These are phyloP conservation scores for Amazona finschi DNA, from an alignment of 2,797 vertebrate genomes.

Conservation along the genomic window DNA sequence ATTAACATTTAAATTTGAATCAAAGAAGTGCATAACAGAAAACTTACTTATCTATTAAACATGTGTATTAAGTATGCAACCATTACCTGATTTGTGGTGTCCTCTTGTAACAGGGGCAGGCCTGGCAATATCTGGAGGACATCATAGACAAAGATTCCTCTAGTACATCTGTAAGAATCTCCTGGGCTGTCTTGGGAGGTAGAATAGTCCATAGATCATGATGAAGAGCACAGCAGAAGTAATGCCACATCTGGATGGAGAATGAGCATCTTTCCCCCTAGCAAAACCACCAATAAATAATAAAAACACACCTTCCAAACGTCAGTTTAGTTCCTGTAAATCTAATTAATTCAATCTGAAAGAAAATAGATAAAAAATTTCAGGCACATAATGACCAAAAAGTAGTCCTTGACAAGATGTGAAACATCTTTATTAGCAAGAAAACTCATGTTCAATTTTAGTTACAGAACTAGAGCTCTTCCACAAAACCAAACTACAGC, in stretches of 20 bases:
- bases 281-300: conserved; percentile 72
- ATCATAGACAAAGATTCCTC: conserved; percentile 85
- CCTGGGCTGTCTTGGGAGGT: conserved; percentile 81
- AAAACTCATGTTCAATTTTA: conserved; percentile 53
- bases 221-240: conserved; percentile 89
- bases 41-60: not conserved
- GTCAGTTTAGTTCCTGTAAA: conserved; percentile 56
- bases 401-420: conserved; percentile 68
- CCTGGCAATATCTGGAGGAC: conserved; percentile 86
- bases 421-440: conserved; percentile 70
- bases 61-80: not conserved
- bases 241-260: conserved; percentile 98
- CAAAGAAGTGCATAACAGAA: not conserved
- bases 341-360: conserved; percentile 75
- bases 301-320: conserved; percentile 44
- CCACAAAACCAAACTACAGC: conserved; percentile 17
- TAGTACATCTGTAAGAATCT: conserved; percentile 85
- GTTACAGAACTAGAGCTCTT: conserved; percentile 6
- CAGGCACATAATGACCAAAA: conserved; percentile 60
- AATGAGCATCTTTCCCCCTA: conserved; percentile 98
- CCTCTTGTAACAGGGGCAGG: conserved; percentile 86
- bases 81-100: conserved; percentile 91
- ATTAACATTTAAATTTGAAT: not conserved
- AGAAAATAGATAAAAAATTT: conserved; percentile 70
- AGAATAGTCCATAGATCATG: conserved; percentile 89